Evolutionary conservation across 2,888 invertebrate species (phyloP).

Genomic region (Mystacides longicornis): DNA sequence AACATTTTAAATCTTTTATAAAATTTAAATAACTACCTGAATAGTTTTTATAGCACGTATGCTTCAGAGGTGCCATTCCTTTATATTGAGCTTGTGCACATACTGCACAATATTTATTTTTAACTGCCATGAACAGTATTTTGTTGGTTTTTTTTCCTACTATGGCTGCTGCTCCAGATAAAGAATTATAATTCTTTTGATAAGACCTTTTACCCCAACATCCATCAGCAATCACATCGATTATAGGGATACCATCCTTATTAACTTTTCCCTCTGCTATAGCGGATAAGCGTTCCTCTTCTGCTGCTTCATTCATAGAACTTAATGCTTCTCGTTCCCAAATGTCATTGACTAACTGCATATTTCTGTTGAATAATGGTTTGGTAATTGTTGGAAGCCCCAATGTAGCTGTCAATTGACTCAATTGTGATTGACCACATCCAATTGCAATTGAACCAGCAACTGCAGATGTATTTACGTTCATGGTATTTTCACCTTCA

Average conservation of each 20-base stretch:
- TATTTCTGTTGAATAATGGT: background rate
- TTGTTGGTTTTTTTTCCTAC: background rate
- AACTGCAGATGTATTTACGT: background rate
- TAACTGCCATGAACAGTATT: constrained; percentile 1
- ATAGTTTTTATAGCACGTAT: constrained; percentile 6
- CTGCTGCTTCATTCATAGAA: background rate
- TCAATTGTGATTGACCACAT: background rate
- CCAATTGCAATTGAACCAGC: background rate
- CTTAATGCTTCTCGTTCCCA: background rate
- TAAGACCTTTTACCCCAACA: constrained; percentile 11
- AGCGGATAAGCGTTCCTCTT: background rate
- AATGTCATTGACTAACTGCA: background rate
- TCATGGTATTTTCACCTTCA: background rate
- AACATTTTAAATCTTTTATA: too few species aligned
- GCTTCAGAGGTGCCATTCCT: background rate
- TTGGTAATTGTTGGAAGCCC: background rate
- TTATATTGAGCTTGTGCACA: constrained; percentile 3
- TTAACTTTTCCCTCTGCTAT: background rate
- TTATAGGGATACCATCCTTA: constrained; percentile 3
- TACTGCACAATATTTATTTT: constrained; percentile 5
- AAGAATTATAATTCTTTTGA: constrained; percentile 1
- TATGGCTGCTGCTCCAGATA: constrained; percentile 6
- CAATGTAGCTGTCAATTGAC: background rate
- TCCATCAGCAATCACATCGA: constrained; percentile 1
- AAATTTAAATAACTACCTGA: background rate